These are phyloP conservation scores for Danio tinwini DNA, from an alignment of 2,797 vertebrate genomes.

Conservation along the genomic window DNA sequence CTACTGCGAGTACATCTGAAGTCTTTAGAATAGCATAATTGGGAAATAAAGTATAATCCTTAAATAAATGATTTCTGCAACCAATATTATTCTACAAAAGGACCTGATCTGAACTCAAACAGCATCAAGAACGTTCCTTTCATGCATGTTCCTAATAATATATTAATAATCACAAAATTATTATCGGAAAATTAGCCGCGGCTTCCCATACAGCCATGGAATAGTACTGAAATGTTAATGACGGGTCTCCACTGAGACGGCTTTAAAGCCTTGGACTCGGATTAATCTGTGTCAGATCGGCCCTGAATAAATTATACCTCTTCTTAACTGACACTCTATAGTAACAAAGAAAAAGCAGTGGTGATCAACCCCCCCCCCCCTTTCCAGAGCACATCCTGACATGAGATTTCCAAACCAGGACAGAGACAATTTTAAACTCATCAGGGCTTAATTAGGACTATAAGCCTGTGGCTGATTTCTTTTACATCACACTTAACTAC, in stretches of 20 bases:
- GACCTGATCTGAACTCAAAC: neutral
- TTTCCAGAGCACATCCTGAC: slow-evolving; percentile 47
- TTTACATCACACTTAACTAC: slow-evolving; percentile 46
- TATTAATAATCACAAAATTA: slow-evolving; percentile 5
- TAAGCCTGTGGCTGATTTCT: slow-evolving; percentile 50
- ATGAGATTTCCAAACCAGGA: slow-evolving; percentile 47
- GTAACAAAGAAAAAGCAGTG: slow-evolving; percentile 36
- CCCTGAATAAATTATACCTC: slow-evolving; percentile 48
- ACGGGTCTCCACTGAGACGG: slow-evolving; percentile 10
- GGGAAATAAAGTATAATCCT: neutral
- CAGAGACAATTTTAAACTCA: slow-evolving; percentile 54
- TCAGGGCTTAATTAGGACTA: slow-evolving; percentile 54
- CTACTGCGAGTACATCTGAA: no score
- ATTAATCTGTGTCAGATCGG: slow-evolving; percentile 44
- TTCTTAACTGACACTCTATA: slow-evolving; percentile 38
- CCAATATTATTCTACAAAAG: neutral
- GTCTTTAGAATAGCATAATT: no score
- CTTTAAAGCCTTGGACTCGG: slow-evolving; percentile 30
- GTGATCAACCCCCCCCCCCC: slow-evolving; percentile 43
- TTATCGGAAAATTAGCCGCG: neutral
- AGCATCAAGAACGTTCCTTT: neutral
- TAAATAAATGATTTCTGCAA: neutral
- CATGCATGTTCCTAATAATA: neutral
- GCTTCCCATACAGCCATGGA: neutral
- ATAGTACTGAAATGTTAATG: slow-evolving; percentile 34